A percentile compares a stretch with the other conserved stretches of the same genome.
These are phyloP conservation scores for Danio aesculapii DNA, from an alignment of 2,797 vertebrate genomes.

Conservation along the genomic window DNA sequence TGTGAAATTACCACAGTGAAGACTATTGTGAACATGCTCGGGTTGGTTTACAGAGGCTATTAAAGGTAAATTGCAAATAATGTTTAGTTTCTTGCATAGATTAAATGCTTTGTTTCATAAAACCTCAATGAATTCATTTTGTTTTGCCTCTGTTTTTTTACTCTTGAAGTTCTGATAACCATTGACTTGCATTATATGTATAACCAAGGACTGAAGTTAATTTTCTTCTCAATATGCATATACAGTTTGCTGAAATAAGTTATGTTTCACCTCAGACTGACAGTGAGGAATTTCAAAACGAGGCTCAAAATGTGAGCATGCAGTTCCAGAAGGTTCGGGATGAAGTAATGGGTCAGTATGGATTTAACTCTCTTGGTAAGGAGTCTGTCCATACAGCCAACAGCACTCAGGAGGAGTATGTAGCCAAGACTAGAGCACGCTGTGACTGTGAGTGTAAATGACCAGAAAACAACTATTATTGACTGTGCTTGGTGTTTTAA, in stretches of 20 bases:
- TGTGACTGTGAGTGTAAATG: conserved; percentile 76
- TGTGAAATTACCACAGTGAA: too few species aligned
- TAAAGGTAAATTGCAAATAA: too few species aligned
- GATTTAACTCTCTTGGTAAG: conserved; percentile 63
- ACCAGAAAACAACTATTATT: background rate
- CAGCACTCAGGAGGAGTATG: conserved; percentile 82
- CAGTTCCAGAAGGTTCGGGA: conserved; percentile 79
- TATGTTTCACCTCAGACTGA: conserved; percentile 68
- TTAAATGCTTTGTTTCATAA: too few species aligned
- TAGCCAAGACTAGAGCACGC: conserved; percentile 80
- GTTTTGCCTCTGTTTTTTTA: too few species aligned
- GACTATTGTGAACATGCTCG: too few species aligned
- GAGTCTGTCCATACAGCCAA: background rate
- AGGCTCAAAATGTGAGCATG: conserved; percentile 67
- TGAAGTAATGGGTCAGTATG: conserved; percentile 77
- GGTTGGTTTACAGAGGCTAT: too few species aligned
- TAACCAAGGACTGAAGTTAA: too few species aligned
- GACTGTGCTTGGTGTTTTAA: background rate
- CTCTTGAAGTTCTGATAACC: too few species aligned
- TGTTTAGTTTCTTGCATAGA: too few species aligned
- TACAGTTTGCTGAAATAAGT: background rate
- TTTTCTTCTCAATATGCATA: background rate
- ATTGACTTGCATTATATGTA: too few species aligned
- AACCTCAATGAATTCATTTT: too few species aligned
- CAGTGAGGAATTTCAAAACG: conserved; percentile 64